Evolutionary conservation across 1,140 invertebrate species (phyloP), one percentile per base, ranked within the genome.

Genomic region (Steinernema feltiae): DNA sequence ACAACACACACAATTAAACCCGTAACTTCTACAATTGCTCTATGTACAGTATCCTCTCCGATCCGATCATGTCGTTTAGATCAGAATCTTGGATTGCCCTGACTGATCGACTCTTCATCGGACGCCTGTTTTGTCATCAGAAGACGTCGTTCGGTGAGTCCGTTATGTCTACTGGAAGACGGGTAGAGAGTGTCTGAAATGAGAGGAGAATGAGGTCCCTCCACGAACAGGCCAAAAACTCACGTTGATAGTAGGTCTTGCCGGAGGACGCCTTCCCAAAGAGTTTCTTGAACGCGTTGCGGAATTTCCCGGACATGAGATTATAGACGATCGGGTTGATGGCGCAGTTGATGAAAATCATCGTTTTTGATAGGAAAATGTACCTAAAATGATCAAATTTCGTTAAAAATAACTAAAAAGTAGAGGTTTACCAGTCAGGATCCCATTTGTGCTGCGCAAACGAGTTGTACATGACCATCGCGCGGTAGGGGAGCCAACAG

Each of bases 291-390:
- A 86, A 86, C 30, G 84, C 84, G 27, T 74, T 75, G 1, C 93
- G 90, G 85, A 95, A 94, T 86, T 92, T 93, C 46, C 91, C 90
- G 30, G 92, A 93, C 90, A 94, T 92, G 81, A 93, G 90, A 83
- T 93, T 93, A 86, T 94, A 94, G 1, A 95, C 91, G 53, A 94
- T 90, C 0, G 93, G 93, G 87, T 95, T 94, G 78, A 94, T 79
- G 75, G 86, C 80, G 80, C 83, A 78, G 46, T 82, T 83, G 72
- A 84, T 79, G 75, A 83, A 85, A 29, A 84, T 77, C 15, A 83
- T 70, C 18, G 85, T 86, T 75, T 86, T 85, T 1, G 84, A 75
- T 29, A 85, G 75, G 35, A 84, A 82, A 32, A 86, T 82, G 69
- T 78, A 82, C 80, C 90, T 31, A 92, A 93, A 7, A 92, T 0